Evolutionary conservation across 2,113 vertebrate species (phyloP).

Genomic region (Labeo rohita): DNA sequence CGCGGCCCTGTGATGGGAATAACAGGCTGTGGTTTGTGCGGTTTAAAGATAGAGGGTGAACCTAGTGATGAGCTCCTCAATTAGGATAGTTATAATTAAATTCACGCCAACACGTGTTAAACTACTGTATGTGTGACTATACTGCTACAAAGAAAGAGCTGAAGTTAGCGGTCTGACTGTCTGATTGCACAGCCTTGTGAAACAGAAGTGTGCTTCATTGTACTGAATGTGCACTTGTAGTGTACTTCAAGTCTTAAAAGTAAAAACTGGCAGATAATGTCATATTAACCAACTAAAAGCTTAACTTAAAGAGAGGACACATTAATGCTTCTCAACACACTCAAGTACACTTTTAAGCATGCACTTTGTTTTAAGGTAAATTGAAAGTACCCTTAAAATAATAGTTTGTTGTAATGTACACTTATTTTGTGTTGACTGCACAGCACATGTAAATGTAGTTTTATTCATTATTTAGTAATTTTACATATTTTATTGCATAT

Average conservation of each 20-base stretch:
- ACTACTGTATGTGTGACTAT: background rate
- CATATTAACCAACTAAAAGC: background rate
- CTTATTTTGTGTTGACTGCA: too few relatives aligned
- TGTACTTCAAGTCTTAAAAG: background rate
- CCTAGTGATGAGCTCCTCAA: background rate
- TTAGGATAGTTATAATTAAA: slow-evolving; percentile 20
- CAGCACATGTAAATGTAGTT: too few relatives aligned
- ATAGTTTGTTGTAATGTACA: too few relatives aligned
- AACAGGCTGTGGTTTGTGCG: background rate
- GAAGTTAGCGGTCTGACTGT: background rate
- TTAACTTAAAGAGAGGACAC: background rate
- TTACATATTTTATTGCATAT: too few relatives aligned
- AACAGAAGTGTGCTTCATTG: background rate
- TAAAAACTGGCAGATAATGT: background rate
- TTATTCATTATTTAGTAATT: too few relatives aligned
- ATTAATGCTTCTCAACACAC: background rate
- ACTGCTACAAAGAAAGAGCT: background rate
- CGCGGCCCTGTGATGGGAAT: background rate
- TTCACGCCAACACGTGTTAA: background rate
- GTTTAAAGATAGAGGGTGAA: slow-evolving; percentile 32
- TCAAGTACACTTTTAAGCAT: background rate
- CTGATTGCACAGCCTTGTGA: background rate
- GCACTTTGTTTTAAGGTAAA: background rate
- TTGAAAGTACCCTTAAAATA: too few relatives aligned
- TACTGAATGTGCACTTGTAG: background rate